These are phyloP conservation scores for Andrena trimmerana DNA, from an alignment of 2,888 invertebrate species.

Conservation along the genomic window DNA sequence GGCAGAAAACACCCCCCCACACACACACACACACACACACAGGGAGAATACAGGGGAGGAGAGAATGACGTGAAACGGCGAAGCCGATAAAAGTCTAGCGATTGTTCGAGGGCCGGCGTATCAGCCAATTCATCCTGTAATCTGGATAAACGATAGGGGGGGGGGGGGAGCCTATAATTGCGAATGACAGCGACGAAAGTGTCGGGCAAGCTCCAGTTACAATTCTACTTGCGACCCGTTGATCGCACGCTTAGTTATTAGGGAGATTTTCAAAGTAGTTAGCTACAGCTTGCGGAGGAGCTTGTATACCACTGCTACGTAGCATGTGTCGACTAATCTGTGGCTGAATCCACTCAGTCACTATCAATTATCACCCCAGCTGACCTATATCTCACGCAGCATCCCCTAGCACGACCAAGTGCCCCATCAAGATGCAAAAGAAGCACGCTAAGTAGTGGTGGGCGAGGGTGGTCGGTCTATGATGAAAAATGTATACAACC, in stretches of 20 bases:
- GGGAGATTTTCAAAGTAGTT: no score
- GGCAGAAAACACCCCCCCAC: not conserved
- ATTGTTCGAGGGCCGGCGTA: slow-evolving; percentile 4
- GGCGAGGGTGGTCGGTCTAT: not conserved
- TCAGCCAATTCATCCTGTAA: slow-evolving; percentile 16
- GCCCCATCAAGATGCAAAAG: not conserved
- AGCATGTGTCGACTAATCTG: not conserved
- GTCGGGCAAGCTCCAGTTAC: not conserved
- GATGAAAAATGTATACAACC: not conserved
- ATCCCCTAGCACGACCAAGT: not conserved
- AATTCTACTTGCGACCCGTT: not conserved
- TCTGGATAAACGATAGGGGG: not conserved
- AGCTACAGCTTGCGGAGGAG: no score
- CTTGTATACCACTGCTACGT: not conserved
- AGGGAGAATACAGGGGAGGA: not conserved
- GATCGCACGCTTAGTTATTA: not conserved
- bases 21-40: not conserved
- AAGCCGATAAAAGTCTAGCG: slow-evolving; percentile 34
- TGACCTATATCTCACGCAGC: not conserved
- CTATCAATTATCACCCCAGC: not conserved
- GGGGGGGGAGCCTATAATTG: not conserved
- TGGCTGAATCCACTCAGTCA: not conserved
- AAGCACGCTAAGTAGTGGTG: not conserved
- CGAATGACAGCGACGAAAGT: not conserved
- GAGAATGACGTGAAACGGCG: slow-evolving; percentile 13